phyloP scores from a whole-genome alignment of 2,888 invertebrate genomes.

The Osmoderma eremita region DNA sequence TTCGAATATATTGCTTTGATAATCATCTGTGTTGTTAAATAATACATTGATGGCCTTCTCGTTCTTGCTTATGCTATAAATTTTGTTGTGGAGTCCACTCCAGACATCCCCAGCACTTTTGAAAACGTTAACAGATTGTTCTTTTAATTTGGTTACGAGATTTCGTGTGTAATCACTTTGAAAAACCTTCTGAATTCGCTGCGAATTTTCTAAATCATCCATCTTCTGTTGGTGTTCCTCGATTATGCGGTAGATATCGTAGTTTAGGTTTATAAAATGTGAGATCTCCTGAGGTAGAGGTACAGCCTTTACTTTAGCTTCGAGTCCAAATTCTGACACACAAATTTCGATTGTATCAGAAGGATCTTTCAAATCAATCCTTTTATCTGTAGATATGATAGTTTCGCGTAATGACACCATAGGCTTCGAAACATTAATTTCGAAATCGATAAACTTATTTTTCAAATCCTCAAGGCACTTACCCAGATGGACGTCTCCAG shows the following conservation, averaged over 20 bases:
- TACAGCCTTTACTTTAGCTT: conserved; percentile 78
- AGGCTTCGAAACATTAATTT: conserved; percentile 91
- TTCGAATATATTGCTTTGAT: conserved; percentile 68
- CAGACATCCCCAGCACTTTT: conserved; percentile 53
- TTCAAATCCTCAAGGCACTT: conserved; percentile 93
- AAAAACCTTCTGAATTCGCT: conserved; percentile 57
- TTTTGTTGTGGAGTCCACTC: conserved; percentile 65
- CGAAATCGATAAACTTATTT: conserved; percentile 82
- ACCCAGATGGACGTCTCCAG: conserved; percentile 97
- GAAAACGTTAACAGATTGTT: conserved; percentile 27
- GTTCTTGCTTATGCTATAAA: conserved; percentile 94
- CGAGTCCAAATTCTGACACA: conserved; percentile 44
- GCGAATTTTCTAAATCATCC: conserved; percentile 42
- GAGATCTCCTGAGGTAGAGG: conserved; percentile 80
- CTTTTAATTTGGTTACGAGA: conserved; percentile 44
- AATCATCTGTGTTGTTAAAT: conserved; percentile 82
- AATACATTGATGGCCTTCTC: conserved; percentile 91
- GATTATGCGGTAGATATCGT: conserved; percentile 76
- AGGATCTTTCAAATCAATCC: conserved; percentile 73
- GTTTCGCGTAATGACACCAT: conserved; percentile 98
- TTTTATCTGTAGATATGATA: conserved; percentile 79
- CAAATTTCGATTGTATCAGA: conserved; percentile 39
- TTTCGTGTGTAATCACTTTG: conserved; percentile 53
- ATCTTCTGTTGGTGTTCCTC: conserved; percentile 55
- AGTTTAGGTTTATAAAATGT: conserved; percentile 75